Evolutionary conservation across 2,888 invertebrate genomes (phyloP), one percentile per base, ranked within the genome.

Genomic region (Litoditis marina): DNA sequence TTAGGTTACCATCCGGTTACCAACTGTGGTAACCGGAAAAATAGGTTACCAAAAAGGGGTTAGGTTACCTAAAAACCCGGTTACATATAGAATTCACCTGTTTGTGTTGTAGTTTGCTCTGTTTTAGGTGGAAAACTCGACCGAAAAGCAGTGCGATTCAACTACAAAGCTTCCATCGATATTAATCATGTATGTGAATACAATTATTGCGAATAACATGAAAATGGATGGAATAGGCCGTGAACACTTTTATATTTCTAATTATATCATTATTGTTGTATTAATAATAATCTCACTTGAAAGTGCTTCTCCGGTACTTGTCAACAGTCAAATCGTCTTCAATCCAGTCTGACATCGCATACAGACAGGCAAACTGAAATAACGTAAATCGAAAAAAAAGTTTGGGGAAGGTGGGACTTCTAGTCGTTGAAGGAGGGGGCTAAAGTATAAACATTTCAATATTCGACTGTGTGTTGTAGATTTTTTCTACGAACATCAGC

Each of bases 341-440:
- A 13, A 76, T 63, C 42, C 66, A 49, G 1, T 72, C 66, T 7
- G 63, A 60, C 53, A 68, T 65, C 2, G 76, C 76, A 47, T 76
- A 76, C 2, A 69, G 65, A 56, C 72, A 72, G 1, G 74, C 76
- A 58, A 76, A 76, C 62, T 76, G 70, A n/a, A 32, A 30, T n/a
- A n/a, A n/a, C n/a, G n/a, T n/a, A n/a, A n/a, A n/a, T n/a, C n/a
- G n/a, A n/a, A n/a, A n/a, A n/a, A n/a, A n/a, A n/a, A n/a, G n/a
- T n/a, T n/a, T n/a, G n/a, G n/a, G n/a, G n/a, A n/a, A n/a, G n/a
- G n/a, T n/a, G n/a, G n/a, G n/a, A n/a, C n/a, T 39, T n/a, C 13
- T 39, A 13, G 39, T 13, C n/a, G 39, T n/a, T n/a, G n/a, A n/a
- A n/a, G n/a, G n/a, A n/a, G n/a, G n/a, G n/a, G n/a, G n/a, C n/a